Evolutionary conservation across 2,888 invertebrate genomes (phyloP).

Genomic region (Chaetogeoica ovagalla): DNA sequence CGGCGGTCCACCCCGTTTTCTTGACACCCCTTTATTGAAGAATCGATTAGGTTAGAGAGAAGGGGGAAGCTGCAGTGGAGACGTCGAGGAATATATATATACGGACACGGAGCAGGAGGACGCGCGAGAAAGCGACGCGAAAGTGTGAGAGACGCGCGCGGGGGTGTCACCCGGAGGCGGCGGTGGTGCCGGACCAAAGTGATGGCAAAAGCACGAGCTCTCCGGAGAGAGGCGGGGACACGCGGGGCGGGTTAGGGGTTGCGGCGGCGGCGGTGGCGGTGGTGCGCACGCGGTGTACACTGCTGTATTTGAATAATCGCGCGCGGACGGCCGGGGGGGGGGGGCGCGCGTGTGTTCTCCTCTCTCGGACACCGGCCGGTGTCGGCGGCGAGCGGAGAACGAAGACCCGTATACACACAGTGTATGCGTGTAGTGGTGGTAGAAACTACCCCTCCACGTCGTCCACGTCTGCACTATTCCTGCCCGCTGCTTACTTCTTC

Average conservation of each 20-base stretch:
- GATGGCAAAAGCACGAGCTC: slow-evolving; percentile 52
- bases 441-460: slow-evolving; percentile 32
- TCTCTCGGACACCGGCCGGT: slow-evolving; percentile 52
- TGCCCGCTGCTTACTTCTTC: slow-evolving; percentile 28
- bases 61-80: slow-evolving; percentile 43
- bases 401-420: not conserved
- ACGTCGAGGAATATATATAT: slow-evolving; percentile 8
- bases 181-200: slow-evolving; percentile 45
- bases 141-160: not conserved
- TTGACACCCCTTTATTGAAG: slow-evolving; percentile 53
- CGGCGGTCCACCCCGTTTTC: slow-evolving; percentile 52
- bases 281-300: slow-evolving; percentile 11
- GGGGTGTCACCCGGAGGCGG: not conserved
- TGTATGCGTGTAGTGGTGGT: not conserved
- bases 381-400: slow-evolving; percentile 35
- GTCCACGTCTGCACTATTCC: slow-evolving; percentile 1
- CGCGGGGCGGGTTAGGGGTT: not conserved
- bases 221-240: slow-evolving; percentile 19
- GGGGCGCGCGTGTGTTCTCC: slow-evolving; percentile 51
- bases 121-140: slow-evolving; percentile 26
- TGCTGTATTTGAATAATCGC: slow-evolving; percentile 52
- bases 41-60: slow-evolving; percentile 52
- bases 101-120: slow-evolving; percentile 3
- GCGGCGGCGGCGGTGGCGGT: not conserved
- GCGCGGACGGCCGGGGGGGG: slow-evolving; percentile 50